phyloP scores from a whole-genome alignment of 2,888 invertebrate genomes.

The Acanthopleura granulata region DNA sequence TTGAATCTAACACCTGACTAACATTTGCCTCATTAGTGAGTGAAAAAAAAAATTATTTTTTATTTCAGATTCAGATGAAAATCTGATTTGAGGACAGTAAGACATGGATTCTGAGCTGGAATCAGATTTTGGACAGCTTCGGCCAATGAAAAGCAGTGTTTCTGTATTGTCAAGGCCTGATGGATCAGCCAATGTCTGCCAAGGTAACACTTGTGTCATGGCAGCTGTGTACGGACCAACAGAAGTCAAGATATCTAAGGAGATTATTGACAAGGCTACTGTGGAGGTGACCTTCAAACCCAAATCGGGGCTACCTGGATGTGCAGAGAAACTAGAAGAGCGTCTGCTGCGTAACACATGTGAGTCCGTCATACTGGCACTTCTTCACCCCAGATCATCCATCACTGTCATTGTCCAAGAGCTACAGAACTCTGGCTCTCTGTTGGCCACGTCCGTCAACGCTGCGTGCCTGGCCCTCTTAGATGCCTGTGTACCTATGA shows the following conservation, averaged over 20 bases:
- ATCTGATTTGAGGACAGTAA: too few relatives aligned
- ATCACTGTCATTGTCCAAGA: constrained; percentile 87
- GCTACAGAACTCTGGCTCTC: constrained; percentile 77
- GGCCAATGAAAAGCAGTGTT: constrained; percentile 48
- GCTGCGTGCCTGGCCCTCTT: constrained; percentile 85
- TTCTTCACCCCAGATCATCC: constrained; percentile 84
- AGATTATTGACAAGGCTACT: constrained; percentile 83
- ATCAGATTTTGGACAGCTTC: constrained; percentile 23
- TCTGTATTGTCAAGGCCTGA: constrained; percentile 57
- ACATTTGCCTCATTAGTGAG: too few relatives aligned
- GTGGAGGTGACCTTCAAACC: constrained; percentile 84
- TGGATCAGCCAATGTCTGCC: constrained; percentile 55
- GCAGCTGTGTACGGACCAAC: constrained; percentile 85
- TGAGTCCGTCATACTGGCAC: constrained; percentile 79
- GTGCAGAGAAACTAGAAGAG: constrained; percentile 81
- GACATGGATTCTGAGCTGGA: not conserved
- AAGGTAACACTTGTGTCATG: constrained; percentile 81
- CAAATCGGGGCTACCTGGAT: constrained; percentile 81
- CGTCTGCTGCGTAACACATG: constrained; percentile 82
- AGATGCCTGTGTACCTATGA: constrained; percentile 87
- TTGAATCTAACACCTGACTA: too few relatives aligned
- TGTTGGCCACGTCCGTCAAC: constrained; percentile 86
- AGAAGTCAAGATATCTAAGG: constrained; percentile 82
- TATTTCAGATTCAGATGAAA: too few relatives aligned
- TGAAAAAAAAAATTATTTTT: too few relatives aligned